A percentile compares a stretch with the other conserved stretches of the same genome.
Conservation (phyloP, 2,888 invertebrate genomes). For the Drosophila nr. fundita region DNA sequence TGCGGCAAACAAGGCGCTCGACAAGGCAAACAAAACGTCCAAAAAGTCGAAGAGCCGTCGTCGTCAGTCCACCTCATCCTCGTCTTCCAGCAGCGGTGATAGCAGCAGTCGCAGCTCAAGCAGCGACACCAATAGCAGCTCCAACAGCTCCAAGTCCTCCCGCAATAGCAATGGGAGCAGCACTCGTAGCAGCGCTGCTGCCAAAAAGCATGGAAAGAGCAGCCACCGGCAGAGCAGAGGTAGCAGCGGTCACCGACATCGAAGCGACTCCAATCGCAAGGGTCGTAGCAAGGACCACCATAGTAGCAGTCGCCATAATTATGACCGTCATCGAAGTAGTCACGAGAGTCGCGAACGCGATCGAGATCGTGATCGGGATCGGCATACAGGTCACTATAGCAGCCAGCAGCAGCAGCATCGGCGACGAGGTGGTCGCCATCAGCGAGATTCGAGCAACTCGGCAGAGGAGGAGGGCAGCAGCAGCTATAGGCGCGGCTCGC, state of each 20-base stretch:
- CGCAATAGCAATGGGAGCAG: slow-evolving; percentile 45
- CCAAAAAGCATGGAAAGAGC: slow-evolving; percentile 40
- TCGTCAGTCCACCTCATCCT: slow-evolving; percentile 60
- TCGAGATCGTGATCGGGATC: slow-evolving; percentile 16
- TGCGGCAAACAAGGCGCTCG: slow-evolving; percentile 76
- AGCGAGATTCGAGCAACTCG: slow-evolving; percentile 72
- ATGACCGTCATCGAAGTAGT: slow-evolving; percentile 37
- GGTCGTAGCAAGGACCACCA: slow-evolving; percentile 28
- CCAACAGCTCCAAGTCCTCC: slow-evolving; percentile 43
- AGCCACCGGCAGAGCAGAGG: slow-evolving; percentile 27
- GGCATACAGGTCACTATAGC: slow-evolving; percentile 28
- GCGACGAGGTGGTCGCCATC: slow-evolving; percentile 42
- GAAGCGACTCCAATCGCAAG: slow-evolving; percentile 27
- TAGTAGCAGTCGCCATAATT: slow-evolving; percentile 36
- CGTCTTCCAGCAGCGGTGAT: slow-evolving; percentile 44
- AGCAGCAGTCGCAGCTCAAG: slow-evolving; percentile 47
- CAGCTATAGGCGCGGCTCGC: slow-evolving; percentile 48
- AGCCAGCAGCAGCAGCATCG: slow-evolving; percentile 33
- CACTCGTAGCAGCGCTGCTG: slow-evolving; percentile 35
- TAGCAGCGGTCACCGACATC: slow-evolving; percentile 38
- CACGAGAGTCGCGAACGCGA: slow-evolving; percentile 31
- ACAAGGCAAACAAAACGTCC: slow-evolving; percentile 63
- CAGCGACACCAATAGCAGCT: slow-evolving; percentile 34
- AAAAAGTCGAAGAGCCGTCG: slow-evolving; percentile 50
- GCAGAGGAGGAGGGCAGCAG: slow-evolving; percentile 58